Conservation (phyloP, 2,888 invertebrate genomes). For the Actias luna region DNA sequence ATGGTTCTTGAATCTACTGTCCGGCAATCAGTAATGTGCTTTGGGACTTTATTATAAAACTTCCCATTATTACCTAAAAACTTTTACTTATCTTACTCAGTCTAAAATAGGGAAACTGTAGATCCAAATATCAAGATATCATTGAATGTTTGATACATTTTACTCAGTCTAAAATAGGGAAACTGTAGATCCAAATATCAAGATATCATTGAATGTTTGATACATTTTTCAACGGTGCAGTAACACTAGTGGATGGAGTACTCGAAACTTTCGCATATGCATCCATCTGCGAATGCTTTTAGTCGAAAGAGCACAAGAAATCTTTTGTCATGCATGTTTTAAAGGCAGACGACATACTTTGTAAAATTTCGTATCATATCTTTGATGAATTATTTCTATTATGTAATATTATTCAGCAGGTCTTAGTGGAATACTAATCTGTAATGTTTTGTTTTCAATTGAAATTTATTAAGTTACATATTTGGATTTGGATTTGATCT, state of each 20-base stretch:
- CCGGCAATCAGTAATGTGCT: no score
- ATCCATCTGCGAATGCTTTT: not conserved
- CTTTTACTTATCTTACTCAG: no score
- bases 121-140: not conserved
- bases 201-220: not conserved
- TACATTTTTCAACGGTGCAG: not conserved
- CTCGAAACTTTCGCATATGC: conserved; percentile 1
- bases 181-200: not conserved
- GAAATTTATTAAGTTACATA: no score
- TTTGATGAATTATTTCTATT: not conserved
- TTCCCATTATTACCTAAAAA: no score
- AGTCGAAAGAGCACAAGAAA: not conserved
- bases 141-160: not conserved
- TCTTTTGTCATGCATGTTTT: not conserved
- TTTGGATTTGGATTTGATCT: no score
- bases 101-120: not conserved
- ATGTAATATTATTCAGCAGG: no score
- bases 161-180: no score
- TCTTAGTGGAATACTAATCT: no score
- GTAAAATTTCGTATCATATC: not conserved
- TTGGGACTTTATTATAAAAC: no score
- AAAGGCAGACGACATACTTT: not conserved
- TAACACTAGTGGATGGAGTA: not conserved
- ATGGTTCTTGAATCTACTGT: no score
- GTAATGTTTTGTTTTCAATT: no score